A percentile compares a stretch with the other conserved stretches of the same genome.
Evolutionary conservation across 2,888 invertebrate species (phyloP).

Genomic region (Drosophila austrosaltans): DNA sequence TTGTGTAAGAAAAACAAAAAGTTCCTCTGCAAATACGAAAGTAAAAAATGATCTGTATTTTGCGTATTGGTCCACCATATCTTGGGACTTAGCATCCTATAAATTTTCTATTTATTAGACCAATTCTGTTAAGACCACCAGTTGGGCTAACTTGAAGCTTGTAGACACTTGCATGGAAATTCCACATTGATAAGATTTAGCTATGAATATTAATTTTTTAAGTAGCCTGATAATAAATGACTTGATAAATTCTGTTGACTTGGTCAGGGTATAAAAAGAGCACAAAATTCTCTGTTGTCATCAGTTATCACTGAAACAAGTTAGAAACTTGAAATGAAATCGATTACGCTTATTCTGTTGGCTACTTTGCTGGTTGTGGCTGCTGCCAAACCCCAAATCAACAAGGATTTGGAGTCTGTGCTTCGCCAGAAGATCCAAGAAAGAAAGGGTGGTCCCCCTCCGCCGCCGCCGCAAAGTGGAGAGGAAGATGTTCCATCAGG

Average conservation of each 20-base stretch:
- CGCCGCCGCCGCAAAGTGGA: not conserved
- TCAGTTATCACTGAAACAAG: not conserved
- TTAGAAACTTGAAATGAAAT: not conserved
- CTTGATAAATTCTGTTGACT: not conserved
- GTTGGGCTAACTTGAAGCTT: too few relatives aligned
- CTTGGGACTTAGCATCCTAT: too few relatives aligned
- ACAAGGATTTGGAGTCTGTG: not conserved
- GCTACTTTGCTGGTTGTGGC: conserved; percentile 5
- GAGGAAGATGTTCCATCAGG: not conserved
- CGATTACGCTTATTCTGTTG: not conserved
- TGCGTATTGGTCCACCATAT: too few relatives aligned
- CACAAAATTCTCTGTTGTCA: not conserved
- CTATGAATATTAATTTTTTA: too few relatives aligned
- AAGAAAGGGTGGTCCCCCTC: not conserved
- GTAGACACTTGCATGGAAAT: too few relatives aligned
- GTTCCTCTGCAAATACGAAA: too few relatives aligned
- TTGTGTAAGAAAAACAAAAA: too few relatives aligned
- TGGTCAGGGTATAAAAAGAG: not conserved
- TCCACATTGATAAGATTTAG: too few relatives aligned
- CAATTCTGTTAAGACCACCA: too few relatives aligned
- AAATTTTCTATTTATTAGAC: too few relatives aligned
- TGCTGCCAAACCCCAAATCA: conserved; percentile 7
- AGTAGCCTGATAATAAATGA: too few relatives aligned
- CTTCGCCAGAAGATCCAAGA: not conserved
- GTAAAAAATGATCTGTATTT: too few relatives aligned